Percentiles rank a stretch among this genome's conserved stretches.
Conservation (phyloP, 2,888 invertebrate genomes). For the Spilosoma lubricipeda region DNA sequence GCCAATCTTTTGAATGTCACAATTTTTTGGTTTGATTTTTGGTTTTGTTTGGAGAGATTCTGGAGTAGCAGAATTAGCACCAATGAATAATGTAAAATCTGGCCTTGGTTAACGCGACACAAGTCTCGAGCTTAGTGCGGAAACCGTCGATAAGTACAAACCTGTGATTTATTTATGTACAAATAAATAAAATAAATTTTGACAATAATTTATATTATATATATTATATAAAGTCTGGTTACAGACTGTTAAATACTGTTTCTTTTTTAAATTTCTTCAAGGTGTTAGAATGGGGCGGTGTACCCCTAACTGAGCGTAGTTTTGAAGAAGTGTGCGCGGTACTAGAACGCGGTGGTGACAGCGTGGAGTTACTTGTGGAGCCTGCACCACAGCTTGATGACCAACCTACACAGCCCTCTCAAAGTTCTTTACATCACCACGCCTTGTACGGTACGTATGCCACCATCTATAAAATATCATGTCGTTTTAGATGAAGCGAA, state of each 20-base stretch:
- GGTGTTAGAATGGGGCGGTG: conserved; percentile 97
- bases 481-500: background rate
- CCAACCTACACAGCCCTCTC: conserved; percentile 63
- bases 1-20: no score
- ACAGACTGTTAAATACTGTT: background rate
- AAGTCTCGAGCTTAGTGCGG: no score
- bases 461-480: background rate
- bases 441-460: conserved; percentile 85
- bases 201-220: background rate
- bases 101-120: no score
- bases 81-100: no score
- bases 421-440: conserved; percentile 78
- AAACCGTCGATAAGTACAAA: no score
- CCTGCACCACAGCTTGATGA: conserved; percentile 93
- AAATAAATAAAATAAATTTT: no score
- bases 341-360: conserved; percentile 94
- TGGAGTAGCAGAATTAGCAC: no score
- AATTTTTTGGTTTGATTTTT: no score
- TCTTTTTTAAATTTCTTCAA: conserved; percentile 54
- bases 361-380: conserved; percentile 94
- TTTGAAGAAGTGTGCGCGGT: conserved; percentile 97
- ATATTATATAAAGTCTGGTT: background rate
- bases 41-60: no score
- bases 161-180: no score
- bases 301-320: conserved; percentile 95